Percentiles rank a stretch among this genome's conserved stretches.
These are phyloP conservation scores for Aspidiotus rigidus DNA, from an alignment of 2,888 invertebrate species.

Conservation along the genomic window DNA sequence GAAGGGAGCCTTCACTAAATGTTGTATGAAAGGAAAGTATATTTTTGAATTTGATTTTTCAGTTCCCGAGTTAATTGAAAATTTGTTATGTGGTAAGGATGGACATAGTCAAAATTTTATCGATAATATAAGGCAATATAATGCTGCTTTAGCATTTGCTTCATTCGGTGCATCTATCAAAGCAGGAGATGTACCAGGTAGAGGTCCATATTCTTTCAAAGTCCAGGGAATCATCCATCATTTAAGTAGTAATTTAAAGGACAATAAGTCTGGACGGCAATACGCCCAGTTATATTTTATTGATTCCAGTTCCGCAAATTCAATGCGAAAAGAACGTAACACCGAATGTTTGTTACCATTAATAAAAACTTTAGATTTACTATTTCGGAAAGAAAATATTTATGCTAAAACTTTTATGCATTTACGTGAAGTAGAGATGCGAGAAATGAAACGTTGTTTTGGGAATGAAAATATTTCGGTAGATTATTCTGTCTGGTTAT, in stretches of 20 bases:
- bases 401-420: not conserved
- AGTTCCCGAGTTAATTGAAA: not conserved
- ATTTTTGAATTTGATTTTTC: not conserved
- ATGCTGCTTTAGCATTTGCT: constrained; percentile 7
- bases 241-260: not conserved
- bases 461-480: not conserved
- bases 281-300: constrained; percentile 2
- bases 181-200: not conserved
- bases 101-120: not conserved
- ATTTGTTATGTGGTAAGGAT: not conserved
- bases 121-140: not conserved
- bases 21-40: not conserved
- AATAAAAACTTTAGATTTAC: not conserved
- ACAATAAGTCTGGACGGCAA: not conserved
- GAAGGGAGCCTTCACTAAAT: not conserved
- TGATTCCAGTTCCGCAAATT: not conserved
- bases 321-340: not conserved
- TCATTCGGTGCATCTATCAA: not conserved
- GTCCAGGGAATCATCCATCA: constrained; percentile 7
- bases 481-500: not conserved
- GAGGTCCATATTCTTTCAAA: constrained; percentile 6
- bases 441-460: not conserved
- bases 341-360: too few species aligned
- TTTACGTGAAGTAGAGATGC: not conserved
- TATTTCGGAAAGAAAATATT: not conserved